Evolutionary conservation across 2,113 vertebrate genomes (phyloP), one percentile per base, ranked within the genome.

Genomic region (Rynchops niger): DNA sequence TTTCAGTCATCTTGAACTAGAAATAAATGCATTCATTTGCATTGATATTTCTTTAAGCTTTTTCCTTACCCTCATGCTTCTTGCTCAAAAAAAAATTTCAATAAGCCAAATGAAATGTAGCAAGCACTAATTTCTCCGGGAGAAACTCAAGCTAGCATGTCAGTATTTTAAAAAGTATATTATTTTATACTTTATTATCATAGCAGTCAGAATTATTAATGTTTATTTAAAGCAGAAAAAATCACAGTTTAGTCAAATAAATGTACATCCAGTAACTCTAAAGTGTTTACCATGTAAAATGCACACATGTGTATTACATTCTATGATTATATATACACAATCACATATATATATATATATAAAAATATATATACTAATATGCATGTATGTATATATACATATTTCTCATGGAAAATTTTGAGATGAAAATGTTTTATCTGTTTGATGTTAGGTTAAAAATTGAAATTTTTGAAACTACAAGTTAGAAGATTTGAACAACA

Each of bases 301-400:
- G 29, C 2, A 26, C 9, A 32, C 11, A 15, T 47, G 4, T 2
- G 3, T 69, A 36, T 15, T 55, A 18, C n/a, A 30, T 21, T 26
- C 12, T 59, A 36, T 61, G 6, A 27, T 47, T 74, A 34, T 20
- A 58, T 26, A 55, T 34, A 50, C 1, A 47, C 2, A 72, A 34
- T 0, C 3, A 63, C 2, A 67, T 2, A 49, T 12, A 73, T 5
- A 65, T 7, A 2, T 18, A 50, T 47, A 8, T 16, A 34, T 42
- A 12, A 42, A 42, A 12, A 20, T 21, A 38, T 15, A 22, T 42
- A 13, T 49, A 32, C 1, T 19, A 23, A 58, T 63, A 26, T 1
- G 1, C 14, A n/a, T 56, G 7, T 5, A 1, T 55, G 9, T 19
- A 43, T 20, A 30, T 0, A 20, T 2, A 56, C 1, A 2, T 40